Conservation (phyloP, 2,113 vertebrate genomes). For the Felis chaus region DNA sequence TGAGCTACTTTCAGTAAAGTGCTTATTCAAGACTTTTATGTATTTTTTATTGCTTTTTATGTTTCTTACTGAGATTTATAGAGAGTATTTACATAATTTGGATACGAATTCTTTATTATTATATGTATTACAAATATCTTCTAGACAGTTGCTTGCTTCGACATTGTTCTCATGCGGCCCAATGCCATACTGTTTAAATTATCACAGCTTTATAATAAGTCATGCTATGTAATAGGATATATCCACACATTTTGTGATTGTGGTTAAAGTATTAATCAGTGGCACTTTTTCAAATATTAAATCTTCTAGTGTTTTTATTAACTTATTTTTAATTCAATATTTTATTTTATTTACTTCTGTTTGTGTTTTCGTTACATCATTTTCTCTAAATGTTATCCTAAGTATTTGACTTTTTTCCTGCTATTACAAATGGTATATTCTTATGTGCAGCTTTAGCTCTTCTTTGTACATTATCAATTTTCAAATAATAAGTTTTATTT, state of each 20-base stretch:
- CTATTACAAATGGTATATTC: not conserved
- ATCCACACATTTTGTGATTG: not conserved
- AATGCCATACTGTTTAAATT: not conserved
- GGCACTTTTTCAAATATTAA: not conserved
- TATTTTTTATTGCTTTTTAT: not conserved
- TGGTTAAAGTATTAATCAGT: not conserved
- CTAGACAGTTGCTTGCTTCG: not conserved
- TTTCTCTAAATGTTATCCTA: not conserved
- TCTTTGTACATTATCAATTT: not conserved
- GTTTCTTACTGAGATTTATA: not conserved
- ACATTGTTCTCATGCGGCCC: not conserved
- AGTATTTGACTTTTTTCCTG: not conserved
- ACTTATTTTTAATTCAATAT: not conserved
- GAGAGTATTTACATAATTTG: not conserved
- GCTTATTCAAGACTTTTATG: not conserved
- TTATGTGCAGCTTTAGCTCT: not conserved
- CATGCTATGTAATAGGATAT: not conserved
- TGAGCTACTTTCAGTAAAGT: not conserved
- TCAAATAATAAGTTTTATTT: not conserved
- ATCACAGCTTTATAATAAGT: not conserved
- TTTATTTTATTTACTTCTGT: not conserved
- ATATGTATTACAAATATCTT: not conserved
- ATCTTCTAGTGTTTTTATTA: not conserved
- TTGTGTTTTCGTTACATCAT: not conserved
- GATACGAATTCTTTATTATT: not conserved